Percentiles rank a stretch among this genome's conserved stretches.
Conservation (phyloP, 2,113 vertebrate species). For the Percina caprodes region DNA sequence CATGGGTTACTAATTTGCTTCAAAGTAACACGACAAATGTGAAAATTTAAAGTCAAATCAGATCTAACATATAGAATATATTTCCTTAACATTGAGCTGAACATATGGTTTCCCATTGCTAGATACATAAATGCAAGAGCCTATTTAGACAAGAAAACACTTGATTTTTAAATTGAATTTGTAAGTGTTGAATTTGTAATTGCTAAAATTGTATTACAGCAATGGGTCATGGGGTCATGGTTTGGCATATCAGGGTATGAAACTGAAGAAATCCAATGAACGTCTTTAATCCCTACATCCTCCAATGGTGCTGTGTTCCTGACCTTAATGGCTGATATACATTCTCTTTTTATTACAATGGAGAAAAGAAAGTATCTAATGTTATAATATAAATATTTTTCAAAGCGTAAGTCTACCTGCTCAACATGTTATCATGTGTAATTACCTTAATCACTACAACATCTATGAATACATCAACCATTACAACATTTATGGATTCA, state of each 20-base stretch:
- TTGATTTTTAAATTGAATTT: constrained; percentile 46
- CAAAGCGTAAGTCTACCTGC: not conserved
- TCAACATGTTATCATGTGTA: not conserved
- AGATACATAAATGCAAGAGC: not conserved
- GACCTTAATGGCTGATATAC: constrained; percentile 12
- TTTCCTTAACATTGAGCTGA: constrained; percentile 20
- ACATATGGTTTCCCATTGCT: constrained; percentile 27
- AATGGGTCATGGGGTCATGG: too few relatives aligned
- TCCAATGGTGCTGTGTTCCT: constrained; percentile 4
- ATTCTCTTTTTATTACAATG: not conserved
- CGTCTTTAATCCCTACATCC: constrained; percentile 6
- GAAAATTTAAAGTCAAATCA: constrained; percentile 39
- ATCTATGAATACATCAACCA: not conserved
- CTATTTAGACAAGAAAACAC: constrained; percentile 40
- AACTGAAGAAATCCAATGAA: constrained; percentile 6
- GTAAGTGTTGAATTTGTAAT: constrained; percentile 27
- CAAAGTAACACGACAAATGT: constrained; percentile 9
- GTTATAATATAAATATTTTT: not conserved
- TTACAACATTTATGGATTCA: not conserved
- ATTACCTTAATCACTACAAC: not conserved
- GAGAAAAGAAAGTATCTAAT: not conserved
- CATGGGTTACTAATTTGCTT: constrained; percentile 18
- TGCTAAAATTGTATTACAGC: constrained; percentile 43
- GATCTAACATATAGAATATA: constrained; percentile 10
- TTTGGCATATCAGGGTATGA: not conserved